phyloP scores from a whole-genome alignment of 2,113 vertebrate genomes.

The Pedionomus torquatus region DNA sequence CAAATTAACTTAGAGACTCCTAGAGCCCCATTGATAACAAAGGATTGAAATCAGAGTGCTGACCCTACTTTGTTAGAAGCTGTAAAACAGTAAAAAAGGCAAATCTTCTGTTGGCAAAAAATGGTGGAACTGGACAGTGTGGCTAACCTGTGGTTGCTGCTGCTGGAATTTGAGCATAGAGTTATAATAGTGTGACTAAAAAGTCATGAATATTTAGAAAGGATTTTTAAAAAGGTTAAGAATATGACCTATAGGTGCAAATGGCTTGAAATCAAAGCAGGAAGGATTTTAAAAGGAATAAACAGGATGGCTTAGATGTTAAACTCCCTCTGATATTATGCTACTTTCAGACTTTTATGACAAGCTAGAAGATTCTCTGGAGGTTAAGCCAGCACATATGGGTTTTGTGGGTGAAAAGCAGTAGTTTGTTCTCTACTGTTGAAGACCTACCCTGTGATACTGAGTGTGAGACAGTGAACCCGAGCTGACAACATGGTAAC shows the following conservation, averaged over 20 bases:
- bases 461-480: neutral
- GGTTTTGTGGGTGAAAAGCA: neutral
- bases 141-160: neutral
- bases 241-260: neutral
- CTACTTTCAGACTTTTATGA: neutral
- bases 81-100: neutral
- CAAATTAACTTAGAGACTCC: neutral
- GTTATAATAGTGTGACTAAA: neutral
- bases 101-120: neutral
- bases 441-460: neutral
- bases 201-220: neutral
- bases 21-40: neutral
- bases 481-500: neutral
- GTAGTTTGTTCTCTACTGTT: neutral
- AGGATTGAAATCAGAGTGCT: neutral
- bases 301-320: neutral
- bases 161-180: neutral
- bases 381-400: neutral
- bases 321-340: neutral
- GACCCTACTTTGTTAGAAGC: neutral
- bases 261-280: neutral
- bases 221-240: neutral
- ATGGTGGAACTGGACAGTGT: neutral
- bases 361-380: neutral
- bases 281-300: neutral